Evolutionary conservation across 2,888 invertebrate species (phyloP), one percentile per base, ranked within the genome.

Genomic region (Lasioglossum oenotherae): DNA sequence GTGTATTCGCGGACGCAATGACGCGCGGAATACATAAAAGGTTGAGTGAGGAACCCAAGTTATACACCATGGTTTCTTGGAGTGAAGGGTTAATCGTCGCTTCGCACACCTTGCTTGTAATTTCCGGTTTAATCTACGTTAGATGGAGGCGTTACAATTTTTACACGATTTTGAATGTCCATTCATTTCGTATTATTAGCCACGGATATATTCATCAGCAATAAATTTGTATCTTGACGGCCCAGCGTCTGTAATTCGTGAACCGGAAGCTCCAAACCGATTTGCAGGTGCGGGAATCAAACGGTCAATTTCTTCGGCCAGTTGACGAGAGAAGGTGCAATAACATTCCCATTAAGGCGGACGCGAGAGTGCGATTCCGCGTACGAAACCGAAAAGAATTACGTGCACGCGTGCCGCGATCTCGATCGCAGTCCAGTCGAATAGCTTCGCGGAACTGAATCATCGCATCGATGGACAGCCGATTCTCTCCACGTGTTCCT

Each of bases 361-460:
- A 12, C 16, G 31, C 6, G 76, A 44, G 41, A 31, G 23, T 6
- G 12, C 23, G 35, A 14, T 46, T 49, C 31, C 44, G 35, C 19
- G 75, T 46, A 76, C 64, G 78, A 78, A 31, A 80, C 77, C 74
- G 72, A 81, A 75, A 82, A 77, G 73, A 88, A 90, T 90, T 85
- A 84, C 89, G 60, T 80, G 84, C 86, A 69, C 72, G 79, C 78
- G 74, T 80, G 82, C 23, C 67, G 60, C 16, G 14, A 53, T 60
- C 60, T 27, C 60, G 87, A 87, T 87, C 78, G 80, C 73, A 85
- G 84, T 88, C 87, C 57, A 41, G 46, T 64, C 78, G 67, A 85
- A 84, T 67, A 71, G 81, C 57, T 90, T 90, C 90, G 57, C 72
- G 57, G 90, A 90, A 90, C 83, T 86, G 87, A 90, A 86, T 87